Conservation (phyloP, 2,888 invertebrate species). For the Drosophila longiperda region DNA sequence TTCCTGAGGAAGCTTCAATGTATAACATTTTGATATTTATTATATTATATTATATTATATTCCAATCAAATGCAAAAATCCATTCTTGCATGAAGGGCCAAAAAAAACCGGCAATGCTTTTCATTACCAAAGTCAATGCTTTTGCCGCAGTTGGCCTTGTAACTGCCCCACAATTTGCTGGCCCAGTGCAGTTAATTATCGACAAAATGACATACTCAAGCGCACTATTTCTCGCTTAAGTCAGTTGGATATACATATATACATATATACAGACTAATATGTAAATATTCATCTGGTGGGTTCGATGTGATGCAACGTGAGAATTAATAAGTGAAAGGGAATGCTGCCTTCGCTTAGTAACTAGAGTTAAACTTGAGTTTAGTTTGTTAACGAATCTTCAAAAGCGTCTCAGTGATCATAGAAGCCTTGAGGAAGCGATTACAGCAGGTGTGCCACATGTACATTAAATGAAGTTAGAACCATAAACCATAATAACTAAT, state of each 20-base stretch:
- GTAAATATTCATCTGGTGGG: conserved; percentile 14
- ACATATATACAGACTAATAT: background rate
- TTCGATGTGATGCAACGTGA: conserved; percentile 24
- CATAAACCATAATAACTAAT: background rate
- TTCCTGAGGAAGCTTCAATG: conserved; percentile 13
- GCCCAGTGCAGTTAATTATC: conserved; percentile 52
- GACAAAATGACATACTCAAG: conserved; percentile 64
- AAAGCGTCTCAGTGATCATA: conserved; percentile 48
- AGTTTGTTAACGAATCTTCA: conserved; percentile 57
- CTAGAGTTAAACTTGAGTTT: conserved; percentile 61
- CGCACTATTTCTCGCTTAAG: conserved; percentile 37
- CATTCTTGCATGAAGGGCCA: conserved; percentile 76
- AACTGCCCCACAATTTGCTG: conserved; percentile 12
- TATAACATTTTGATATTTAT: conserved; percentile 11
- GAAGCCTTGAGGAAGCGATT: conserved; percentile 51
- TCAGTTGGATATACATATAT: conserved; percentile 31
- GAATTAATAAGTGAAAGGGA: conserved; percentile 67
- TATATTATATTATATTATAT: no score
- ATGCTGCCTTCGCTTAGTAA: conserved; percentile 18
- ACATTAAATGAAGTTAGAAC: background rate
- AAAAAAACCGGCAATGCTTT: conserved; percentile 31
- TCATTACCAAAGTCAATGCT: conserved; percentile 74
- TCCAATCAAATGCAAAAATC: conserved; percentile 25
- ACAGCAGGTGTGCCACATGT: conserved; percentile 16
- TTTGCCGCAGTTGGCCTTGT: conserved; percentile 15